Evolutionary conservation across 1,140 invertebrate species (phyloP), one percentile per base, ranked within the genome.

Genomic region (Drosophila lowei): DNA sequence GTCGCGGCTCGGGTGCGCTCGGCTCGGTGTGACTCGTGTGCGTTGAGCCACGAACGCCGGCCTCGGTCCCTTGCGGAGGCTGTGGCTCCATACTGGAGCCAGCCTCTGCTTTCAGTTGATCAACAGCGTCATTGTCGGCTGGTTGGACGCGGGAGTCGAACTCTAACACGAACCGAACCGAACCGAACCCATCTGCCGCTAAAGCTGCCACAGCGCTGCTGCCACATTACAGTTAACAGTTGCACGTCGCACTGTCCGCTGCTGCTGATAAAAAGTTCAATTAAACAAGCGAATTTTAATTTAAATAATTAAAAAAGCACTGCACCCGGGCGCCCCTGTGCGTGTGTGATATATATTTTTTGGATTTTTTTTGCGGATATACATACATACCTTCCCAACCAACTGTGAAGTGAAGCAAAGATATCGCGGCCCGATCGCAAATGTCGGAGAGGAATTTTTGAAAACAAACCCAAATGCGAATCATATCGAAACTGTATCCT

Each of bases 51-150:
- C 21, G 8, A 30, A 7, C 6, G 0, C 16, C 18, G 25, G 6
- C 30, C 13, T 0, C 9, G 30, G 4, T 25, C 56, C 61, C 49
- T 8, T 23, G 16, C 11, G 63, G 71, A 60, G 68, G 64, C 65
- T 79, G 67, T 50, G 63, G 34, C 34, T 11, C 34, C 57, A 43
- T 49, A 21, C 8, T 28, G 15, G 16, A 28, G 38, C 21, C 57
- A 38, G 38, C 28, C 57, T 61, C 47, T 48, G 30, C 68, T 77
- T 79, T 88, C 75, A 88, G 83, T 86, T 81, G 83, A 86, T 88
- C 84, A 79, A 68, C 78, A 77, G 62, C 75, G 78, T 65, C 71
- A 28, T 68, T 77, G 72, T 83, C 75, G 79, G 71, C 71, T 75
- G 68, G 83, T 86, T 75, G 77, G 44, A 70, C 67, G 52, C 47